These are phyloP conservation scores for Eupithecia tripunctaria DNA, from an alignment of 2,888 invertebrate species.

Conservation along the genomic window DNA sequence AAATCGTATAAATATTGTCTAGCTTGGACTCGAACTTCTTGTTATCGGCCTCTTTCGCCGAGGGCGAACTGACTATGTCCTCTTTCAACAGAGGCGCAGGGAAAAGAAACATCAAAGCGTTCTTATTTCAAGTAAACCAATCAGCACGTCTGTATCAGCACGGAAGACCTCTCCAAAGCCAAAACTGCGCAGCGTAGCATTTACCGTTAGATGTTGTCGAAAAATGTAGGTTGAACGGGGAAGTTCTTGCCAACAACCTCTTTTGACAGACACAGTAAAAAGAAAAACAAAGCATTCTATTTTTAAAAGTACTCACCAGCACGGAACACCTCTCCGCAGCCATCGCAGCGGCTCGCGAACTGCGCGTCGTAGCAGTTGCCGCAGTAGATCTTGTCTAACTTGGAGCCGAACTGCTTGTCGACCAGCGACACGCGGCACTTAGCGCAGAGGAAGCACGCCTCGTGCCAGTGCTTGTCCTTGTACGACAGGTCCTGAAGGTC, in stretches of 20 bases:
- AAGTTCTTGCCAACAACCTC: constrained; percentile 87
- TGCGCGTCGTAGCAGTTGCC: constrained; percentile 99
- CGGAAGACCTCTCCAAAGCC: constrained; percentile 99
- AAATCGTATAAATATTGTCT: constrained; percentile 99
- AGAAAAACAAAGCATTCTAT: not conserved
- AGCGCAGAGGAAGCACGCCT: constrained; percentile 99
- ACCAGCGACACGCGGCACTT: constrained; percentile 99
- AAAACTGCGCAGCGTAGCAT: constrained; percentile 97
- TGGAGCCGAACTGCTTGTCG: constrained; percentile 99
- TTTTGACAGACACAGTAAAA: not conserved
- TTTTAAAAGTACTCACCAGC: constrained; percentile 90
- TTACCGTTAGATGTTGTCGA: constrained; percentile 99
- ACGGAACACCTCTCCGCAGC: constrained; percentile 99
- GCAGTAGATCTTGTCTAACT: constrained; percentile 99
- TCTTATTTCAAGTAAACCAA: constrained; percentile 79
- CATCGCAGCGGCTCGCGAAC: constrained; percentile 99
- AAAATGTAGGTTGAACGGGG: too few relatives aligned
- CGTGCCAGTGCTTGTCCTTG: constrained; percentile 99
- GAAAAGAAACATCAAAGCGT: not conserved
- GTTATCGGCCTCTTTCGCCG: not conserved
- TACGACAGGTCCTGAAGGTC: constrained; percentile 98
- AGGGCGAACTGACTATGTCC: not conserved
- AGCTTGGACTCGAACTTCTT: constrained; percentile 98
- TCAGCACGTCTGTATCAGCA: constrained; percentile 99
- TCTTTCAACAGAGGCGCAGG: not conserved